Conservation (phyloP, 2,797 vertebrate genomes). For the Sarcophilus harrisii region DNA sequence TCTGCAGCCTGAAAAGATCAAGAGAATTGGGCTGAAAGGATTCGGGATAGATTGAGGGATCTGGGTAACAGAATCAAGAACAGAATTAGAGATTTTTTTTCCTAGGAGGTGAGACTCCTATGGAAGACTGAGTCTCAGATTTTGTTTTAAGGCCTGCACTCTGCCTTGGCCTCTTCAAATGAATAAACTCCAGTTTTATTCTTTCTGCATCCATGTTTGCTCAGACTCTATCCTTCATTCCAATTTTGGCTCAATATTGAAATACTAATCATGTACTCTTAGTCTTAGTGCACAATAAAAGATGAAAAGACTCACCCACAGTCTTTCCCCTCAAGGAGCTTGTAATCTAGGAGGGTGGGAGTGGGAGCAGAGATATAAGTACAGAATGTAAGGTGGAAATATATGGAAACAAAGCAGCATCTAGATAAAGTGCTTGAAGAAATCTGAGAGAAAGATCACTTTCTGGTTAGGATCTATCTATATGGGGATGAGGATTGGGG, state of each 20-base stretch:
- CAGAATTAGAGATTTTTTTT: neutral
- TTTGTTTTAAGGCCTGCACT: neutral
- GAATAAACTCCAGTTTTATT: neutral
- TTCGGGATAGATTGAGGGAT: no score
- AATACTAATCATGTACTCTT: neutral
- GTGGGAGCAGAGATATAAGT: neutral
- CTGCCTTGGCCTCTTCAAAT: neutral
- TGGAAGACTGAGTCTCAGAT: neutral
- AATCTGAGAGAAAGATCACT: no score
- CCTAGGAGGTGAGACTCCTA: no score
- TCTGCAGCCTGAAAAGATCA: neutral
- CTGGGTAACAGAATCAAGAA: accelerated
- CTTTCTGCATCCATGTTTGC: neutral
- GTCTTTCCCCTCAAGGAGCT: neutral
- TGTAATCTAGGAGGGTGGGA: neutral
- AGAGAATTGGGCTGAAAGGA: neutral
- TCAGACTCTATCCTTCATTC: neutral
- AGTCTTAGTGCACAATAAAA: no score
- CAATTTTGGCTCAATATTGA: neutral
- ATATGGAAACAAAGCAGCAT: no score
- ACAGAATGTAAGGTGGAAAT: no score
- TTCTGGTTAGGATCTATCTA: no score
- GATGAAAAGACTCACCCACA: neutral
- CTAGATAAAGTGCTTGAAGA: no score
- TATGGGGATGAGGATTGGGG: neutral